Evolutionary conservation across 2,113 vertebrate species (phyloP), one percentile per base, ranked within the genome.

Genomic region (Alces alces): DNA sequence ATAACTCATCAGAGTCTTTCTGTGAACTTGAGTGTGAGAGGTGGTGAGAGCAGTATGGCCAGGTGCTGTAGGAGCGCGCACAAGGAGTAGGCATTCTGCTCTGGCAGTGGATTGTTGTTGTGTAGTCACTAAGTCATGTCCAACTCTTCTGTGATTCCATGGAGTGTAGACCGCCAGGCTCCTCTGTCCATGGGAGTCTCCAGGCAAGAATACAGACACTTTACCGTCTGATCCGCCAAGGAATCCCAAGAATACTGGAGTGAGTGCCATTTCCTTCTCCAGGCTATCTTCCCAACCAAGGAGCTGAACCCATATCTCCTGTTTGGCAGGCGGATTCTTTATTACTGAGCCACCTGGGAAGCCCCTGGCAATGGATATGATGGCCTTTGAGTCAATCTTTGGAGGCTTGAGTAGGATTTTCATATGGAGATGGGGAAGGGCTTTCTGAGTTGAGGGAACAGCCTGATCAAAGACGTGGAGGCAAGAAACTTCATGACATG

Each of bases 1-100:
- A 1, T 16, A 23, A 10, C 15, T 4, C 17, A 4, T 16, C 50
- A 21, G 86, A 33, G 4, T 55, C 45, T 55, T 5, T 7, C 13
- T 14, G 0, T 0, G 50, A 33, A 43, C 52, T 2, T 0, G 61
- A 6, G 27, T 6, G 39, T 28, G 13, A 19, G 80, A 17, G 16
- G 78, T 27, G 47, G 7, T 0, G 11, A 30, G 39, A 15, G 9
- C 45, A 13, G 25, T 0, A 0, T 6, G 7, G 4, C 73, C 57
- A 14, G 30, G 58, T 7, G 45, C 90, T 27, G 10, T 2, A 10
- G 39, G n/a, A 17, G 73, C 1, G 28, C 17, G n/a, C 30, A 1
- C 23, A 0, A 39, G 36, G 66, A 30, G 10, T 2, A 21, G 25
- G 70, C 50, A 25, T 21, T 90, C 91, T 7, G 16, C n/a, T 39